Percentiles rank a stretch among this genome's conserved stretches.
These are phyloP conservation scores for Diabrotica balteata DNA, from an alignment of 2,888 invertebrate genomes.

Conservation along the genomic window DNA sequence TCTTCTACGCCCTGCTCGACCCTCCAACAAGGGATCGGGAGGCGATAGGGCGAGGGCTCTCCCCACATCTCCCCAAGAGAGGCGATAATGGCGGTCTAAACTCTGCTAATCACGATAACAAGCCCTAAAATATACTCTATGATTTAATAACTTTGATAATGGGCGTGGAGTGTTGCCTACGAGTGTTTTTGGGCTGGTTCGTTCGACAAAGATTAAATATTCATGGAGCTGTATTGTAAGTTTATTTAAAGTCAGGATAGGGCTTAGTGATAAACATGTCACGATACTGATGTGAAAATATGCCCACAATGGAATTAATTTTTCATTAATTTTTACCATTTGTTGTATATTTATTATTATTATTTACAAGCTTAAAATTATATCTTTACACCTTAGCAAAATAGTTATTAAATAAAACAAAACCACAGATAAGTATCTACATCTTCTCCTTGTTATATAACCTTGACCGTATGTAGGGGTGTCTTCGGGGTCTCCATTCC, in stretches of 20 bases:
- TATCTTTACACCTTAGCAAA: no score
- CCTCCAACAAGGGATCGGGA: conserved; percentile 3
- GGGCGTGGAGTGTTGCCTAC: conserved; percentile 37
- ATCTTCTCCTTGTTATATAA: no score
- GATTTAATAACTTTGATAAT: conserved; percentile 45
- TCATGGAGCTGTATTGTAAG: conserved; percentile 21
- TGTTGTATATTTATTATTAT: no score
- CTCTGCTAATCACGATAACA: conserved; percentile 44
- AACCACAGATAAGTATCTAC: no score
- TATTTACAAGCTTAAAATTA: no score
- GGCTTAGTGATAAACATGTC: neutral
- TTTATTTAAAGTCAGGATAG: conserved; percentile 4
- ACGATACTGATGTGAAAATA: no score
- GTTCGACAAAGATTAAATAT: conserved; percentile 32
- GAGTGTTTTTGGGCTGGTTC: conserved; percentile 34
- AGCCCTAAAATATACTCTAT: conserved; percentile 44
- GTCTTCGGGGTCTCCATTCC: no score
- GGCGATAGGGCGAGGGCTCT: conserved; percentile 28
- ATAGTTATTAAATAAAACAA: no score
- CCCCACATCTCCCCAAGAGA: conserved; percentile 21
- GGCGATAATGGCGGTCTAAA: conserved; percentile 43
- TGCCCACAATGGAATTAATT: no score
- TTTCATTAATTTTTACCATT: no score
- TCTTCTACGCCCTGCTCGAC: conserved; percentile 3
- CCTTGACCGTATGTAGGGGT: no score